Conservation (phyloP, 2,888 invertebrate species). For the Prosapia bicincta region DNA sequence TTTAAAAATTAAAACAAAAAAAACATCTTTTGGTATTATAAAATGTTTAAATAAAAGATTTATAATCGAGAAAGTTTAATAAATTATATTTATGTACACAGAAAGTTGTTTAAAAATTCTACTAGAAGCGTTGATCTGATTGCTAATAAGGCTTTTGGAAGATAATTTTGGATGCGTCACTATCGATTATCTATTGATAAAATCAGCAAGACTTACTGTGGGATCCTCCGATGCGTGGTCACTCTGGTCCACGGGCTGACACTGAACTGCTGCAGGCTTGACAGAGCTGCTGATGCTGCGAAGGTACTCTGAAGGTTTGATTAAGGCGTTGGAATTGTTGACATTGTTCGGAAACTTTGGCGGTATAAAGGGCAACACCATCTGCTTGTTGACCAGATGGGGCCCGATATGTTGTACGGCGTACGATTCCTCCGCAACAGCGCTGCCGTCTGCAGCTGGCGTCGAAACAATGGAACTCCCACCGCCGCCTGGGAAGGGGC, state of each 20-base stretch:
- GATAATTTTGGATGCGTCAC: too few relatives aligned
- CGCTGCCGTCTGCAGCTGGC: conserved; percentile 23
- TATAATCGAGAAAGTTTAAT: too few relatives aligned
- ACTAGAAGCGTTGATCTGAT: too few relatives aligned
- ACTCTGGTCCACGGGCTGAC: conserved; percentile 42
- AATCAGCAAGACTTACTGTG: too few relatives aligned
- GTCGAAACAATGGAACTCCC: conserved; percentile 15
- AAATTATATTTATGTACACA: too few relatives aligned
- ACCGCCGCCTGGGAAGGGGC: conserved; percentile 8
- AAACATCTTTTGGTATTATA: too few relatives aligned
- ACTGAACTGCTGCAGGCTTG: conserved; percentile 24
- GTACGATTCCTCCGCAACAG: neutral
- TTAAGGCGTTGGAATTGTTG: conserved; percentile 73
- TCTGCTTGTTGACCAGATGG: conserved; percentile 73
- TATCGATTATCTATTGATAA: too few relatives aligned
- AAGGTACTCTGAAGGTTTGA: conserved; percentile 90
- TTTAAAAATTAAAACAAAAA: too few relatives aligned
- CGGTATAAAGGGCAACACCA: conserved; percentile 85
- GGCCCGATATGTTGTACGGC: conserved; percentile 21
- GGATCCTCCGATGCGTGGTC: too few relatives aligned
- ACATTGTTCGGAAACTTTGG: conserved; percentile 75
- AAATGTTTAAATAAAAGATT: too few relatives aligned
- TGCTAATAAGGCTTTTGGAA: too few relatives aligned
- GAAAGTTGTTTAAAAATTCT: too few relatives aligned
- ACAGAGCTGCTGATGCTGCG: conserved; percentile 65